phyloP scores from a whole-genome alignment of 1,140 invertebrate genomes.

The Aphelinus certus region DNA sequence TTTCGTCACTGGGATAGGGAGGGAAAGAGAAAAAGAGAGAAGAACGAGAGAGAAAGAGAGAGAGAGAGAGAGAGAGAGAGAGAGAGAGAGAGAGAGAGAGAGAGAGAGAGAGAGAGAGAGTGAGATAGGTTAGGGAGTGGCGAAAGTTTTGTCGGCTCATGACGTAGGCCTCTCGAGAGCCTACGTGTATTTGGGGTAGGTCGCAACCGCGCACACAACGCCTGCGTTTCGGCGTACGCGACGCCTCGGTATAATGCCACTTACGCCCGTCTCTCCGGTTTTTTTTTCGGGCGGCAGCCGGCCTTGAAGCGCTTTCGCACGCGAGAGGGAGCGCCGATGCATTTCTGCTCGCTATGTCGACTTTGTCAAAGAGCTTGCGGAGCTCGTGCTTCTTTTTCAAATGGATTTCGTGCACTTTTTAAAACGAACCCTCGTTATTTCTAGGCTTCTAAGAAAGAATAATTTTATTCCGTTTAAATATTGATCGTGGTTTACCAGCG shows the following conservation, averaged over 20 bases:
- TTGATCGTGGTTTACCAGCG: too few species aligned
- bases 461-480: too few species aligned
- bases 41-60: not conserved
- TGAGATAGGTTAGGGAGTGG: constrained; percentile 62
- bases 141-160: constrained; percentile 52
- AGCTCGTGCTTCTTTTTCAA: not conserved
- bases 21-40: not conserved
- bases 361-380: too few species aligned
- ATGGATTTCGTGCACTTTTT: too few species aligned
- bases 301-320: constrained; percentile 36
- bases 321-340: constrained; percentile 21
- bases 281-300: not conserved
- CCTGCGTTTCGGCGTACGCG: constrained; percentile 32
- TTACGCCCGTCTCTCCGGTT: constrained; percentile 34
- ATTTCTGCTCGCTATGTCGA: too few species aligned
- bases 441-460: too few species aligned
- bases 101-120: constrained; percentile 39
- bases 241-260: constrained; percentile 44
- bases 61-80: not conserved
- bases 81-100: constrained; percentile 4
- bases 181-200: constrained; percentile 60
- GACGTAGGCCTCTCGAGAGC: constrained; percentile 41
- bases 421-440: too few species aligned
- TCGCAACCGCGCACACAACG: constrained; percentile 44
- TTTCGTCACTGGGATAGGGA: not conserved